Evolutionary conservation across 1,140 invertebrate species (phyloP).

Genomic region (Orchestia grillus): DNA sequence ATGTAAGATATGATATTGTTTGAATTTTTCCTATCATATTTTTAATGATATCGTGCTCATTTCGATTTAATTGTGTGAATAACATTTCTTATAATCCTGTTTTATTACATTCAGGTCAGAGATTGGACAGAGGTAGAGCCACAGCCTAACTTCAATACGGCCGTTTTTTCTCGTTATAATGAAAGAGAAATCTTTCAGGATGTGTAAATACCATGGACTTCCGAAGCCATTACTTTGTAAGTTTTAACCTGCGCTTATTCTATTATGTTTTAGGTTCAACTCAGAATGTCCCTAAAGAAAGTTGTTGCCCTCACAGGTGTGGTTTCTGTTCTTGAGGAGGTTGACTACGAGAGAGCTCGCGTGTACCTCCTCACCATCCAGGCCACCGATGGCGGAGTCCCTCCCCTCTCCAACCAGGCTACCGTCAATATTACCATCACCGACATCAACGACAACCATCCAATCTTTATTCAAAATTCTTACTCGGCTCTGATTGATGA

Average conservation of each 20-base stretch:
- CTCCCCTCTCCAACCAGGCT: slow-evolving; percentile 87
- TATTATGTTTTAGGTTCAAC: neutral
- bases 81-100: neutral
- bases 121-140: neutral
- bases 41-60: neutral
- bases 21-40: too few species aligned
- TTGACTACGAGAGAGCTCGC: slow-evolving; percentile 87
- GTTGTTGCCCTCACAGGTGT: slow-evolving; percentile 73
- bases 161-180: neutral
- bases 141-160: neutral
- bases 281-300: neutral
- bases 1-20: too few species aligned
- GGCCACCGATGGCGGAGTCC: slow-evolving; percentile 87
- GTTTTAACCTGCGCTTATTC: too few species aligned
- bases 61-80: neutral
- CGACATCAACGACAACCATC: slow-evolving; percentile 92
- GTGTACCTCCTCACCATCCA: slow-evolving; percentile 90
- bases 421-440: slow-evolving; percentile 88
- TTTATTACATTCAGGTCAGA: neutral
- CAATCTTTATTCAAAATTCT: slow-evolving; percentile 83
- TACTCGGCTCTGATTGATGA: slow-evolving; percentile 86
- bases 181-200: neutral
- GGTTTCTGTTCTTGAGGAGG: slow-evolving; percentile 81
- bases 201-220: neutral
- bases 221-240: neutral